These are phyloP conservation scores for Pseudomyrmex flavicornis DNA, from an alignment of 1,140 invertebrate species.

Conservation along the genomic window DNA sequence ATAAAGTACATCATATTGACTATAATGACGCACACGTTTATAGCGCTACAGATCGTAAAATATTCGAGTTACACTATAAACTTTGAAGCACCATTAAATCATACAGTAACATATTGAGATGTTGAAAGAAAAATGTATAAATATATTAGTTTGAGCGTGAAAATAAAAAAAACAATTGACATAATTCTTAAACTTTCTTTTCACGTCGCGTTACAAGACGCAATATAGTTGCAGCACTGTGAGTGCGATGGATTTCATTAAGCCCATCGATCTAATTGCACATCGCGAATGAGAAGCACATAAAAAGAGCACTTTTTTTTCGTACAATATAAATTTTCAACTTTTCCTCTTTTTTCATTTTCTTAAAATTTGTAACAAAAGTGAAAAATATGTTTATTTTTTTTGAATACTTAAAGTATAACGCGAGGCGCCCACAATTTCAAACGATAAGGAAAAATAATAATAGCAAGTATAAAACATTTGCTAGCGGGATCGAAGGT, in stretches of 20 bases:
- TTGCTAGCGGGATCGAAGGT: neutral
- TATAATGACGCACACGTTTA: neutral
- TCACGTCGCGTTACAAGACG: conserved; percentile 12
- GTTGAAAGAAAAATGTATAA: no score
- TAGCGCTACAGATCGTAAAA: neutral
- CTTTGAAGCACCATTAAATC: neutral
- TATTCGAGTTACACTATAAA: neutral
- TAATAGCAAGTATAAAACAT: neutral
- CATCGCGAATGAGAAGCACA: neutral
- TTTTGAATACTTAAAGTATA: neutral
- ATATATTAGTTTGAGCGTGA: neutral
- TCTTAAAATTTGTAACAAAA: neutral
- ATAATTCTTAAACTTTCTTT: conserved; percentile 15
- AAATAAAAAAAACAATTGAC: neutral
- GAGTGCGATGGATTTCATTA: neutral
- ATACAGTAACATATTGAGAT: no score
- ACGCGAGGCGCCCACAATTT: no score
- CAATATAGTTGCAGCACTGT: neutral
- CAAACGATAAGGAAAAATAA: neutral
- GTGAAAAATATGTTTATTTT: neutral
- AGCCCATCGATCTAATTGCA: conserved; percentile 31
- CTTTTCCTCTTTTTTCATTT: neutral
- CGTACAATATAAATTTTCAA: neutral
- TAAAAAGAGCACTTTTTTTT: conserved; percentile 8
- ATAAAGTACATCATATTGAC: neutral